Evolutionary conservation across 2,113 vertebrate genomes (phyloP).

Genomic region (Dasyornis broadbenti): DNA sequence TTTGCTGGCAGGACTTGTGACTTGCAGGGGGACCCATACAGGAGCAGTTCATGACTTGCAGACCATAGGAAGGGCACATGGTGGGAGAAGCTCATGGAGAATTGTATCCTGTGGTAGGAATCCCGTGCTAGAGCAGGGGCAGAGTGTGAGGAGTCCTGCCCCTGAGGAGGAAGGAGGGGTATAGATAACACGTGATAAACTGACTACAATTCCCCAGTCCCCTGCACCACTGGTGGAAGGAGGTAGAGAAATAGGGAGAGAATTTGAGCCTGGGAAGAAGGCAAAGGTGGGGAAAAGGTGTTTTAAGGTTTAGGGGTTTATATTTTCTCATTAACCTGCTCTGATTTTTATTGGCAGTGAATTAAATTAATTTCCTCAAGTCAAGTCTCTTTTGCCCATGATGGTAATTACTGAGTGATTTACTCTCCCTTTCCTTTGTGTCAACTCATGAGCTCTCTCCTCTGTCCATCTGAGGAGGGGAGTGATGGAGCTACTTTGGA

Average conservation of each 20-base stretch:
- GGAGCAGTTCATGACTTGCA: neutral
- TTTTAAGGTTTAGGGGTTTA: neutral
- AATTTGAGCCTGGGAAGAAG: neutral
- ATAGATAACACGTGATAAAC: neutral
- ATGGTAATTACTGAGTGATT: neutral
- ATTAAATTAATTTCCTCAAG: neutral
- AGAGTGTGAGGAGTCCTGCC: neutral
- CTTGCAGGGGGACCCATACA: neutral
- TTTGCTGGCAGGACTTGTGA: neutral
- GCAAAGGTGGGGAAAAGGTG: too few species aligned
- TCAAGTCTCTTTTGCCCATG: neutral
- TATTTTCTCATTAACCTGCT: neutral
- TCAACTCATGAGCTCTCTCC: neutral
- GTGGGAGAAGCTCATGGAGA: neutral
- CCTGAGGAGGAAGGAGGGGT: neutral
- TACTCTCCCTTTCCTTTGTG: neutral
- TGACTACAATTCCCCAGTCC: too few species aligned
- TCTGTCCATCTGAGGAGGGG: neutral
- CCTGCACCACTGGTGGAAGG: neutral
- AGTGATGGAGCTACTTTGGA: neutral
- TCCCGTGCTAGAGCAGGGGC: neutral
- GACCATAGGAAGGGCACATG: neutral
- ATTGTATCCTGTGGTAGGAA: neutral
- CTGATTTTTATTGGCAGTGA: neutral
- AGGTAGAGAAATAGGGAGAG: neutral